Conservation (phyloP, 2,113 vertebrate species). For the Arothron firmamentum region DNA sequence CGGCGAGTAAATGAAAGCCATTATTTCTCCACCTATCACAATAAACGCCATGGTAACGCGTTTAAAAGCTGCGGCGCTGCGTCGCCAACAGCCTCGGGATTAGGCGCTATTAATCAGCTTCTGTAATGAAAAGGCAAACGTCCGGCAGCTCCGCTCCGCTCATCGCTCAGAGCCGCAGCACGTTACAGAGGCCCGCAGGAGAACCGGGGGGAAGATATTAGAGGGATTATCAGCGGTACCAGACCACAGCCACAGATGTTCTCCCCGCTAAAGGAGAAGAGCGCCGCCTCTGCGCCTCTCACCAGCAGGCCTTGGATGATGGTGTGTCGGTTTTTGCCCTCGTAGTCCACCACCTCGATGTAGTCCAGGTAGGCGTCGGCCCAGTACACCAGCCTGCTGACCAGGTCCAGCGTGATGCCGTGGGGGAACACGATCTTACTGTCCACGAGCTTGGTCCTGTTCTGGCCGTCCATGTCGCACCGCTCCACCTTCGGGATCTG, state of each 20-base stretch:
- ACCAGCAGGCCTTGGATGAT: conserved; percentile 98
- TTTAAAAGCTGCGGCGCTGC: conserved; percentile 44
- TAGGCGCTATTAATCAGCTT: conserved; percentile 54
- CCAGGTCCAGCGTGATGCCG: conserved; percentile 92
- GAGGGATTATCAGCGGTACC: neutral
- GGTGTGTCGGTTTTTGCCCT: conserved; percentile 94
- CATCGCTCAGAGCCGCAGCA: conserved; percentile 34
- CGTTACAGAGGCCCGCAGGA: conserved; percentile 27
- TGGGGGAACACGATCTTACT: conserved; percentile 98
- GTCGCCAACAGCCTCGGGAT: conserved; percentile 37
- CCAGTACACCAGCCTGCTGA: conserved; percentile 95
- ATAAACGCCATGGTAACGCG: conserved; percentile 50
- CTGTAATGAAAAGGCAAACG: conserved; percentile 64
- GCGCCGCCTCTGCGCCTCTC: conserved; percentile 50
- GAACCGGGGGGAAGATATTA: conserved; percentile 11
- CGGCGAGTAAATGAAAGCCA: conserved; percentile 56
- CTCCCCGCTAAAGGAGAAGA: neutral
- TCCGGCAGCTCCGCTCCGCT: conserved; percentile 25
- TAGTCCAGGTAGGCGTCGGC: conserved; percentile 97
- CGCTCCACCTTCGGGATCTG: conserved; percentile 98
- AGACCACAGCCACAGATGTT: neutral
- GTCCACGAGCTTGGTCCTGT: conserved; percentile 95
- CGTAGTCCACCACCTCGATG: conserved; percentile 96
- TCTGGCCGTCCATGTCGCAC: conserved; percentile 97
- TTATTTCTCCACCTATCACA: conserved; percentile 49